phyloP scores from a whole-genome alignment of 2,113 vertebrate genomes.

The Hassar affinis region DNA sequence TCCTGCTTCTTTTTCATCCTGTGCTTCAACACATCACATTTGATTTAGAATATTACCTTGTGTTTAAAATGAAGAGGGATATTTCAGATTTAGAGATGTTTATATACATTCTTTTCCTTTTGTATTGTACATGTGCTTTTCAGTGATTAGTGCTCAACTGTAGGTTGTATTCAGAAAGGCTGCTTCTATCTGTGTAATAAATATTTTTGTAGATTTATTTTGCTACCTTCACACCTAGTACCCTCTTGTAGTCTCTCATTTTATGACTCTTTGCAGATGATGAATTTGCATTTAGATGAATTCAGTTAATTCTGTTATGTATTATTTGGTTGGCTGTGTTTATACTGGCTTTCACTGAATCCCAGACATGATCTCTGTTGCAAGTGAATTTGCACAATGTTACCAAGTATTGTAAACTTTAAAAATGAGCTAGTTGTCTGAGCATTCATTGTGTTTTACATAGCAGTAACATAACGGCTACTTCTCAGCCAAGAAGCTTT shows the following conservation, averaged over 20 bases:
- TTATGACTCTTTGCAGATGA: not conserved
- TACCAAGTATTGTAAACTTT: not conserved
- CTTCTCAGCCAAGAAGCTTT: conserved; percentile 23
- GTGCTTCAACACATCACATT: not conserved
- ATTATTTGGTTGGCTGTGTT: not conserved
- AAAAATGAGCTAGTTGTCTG: not conserved
- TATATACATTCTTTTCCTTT: conserved; percentile 27
- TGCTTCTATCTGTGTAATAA: conserved; percentile 22
- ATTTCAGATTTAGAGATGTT: conserved; percentile 11
- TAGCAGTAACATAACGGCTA: conserved; percentile 1
- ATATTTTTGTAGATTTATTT: conserved; percentile 23
- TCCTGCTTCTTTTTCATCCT: conserved; percentile 15
- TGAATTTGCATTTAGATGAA: no score
- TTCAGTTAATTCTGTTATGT: not conserved
- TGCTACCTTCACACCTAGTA: not conserved
- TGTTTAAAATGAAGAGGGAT: conserved; percentile 2
- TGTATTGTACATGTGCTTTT: conserved; percentile 9
- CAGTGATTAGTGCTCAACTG: conserved; percentile 8
- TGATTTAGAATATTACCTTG: conserved; percentile 19
- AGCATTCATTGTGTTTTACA: not conserved
- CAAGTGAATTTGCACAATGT: not conserved
- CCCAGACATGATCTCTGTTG: not conserved
- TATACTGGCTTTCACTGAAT: not conserved
- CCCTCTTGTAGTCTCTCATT: not conserved
- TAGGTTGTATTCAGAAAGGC: conserved; percentile 24